A percentile compares a stretch with the other conserved stretches of the same genome.
These are phyloP conservation scores for Melipona bicolor DNA, from an alignment of 2,888 invertebrate species.

Conservation along the genomic window DNA sequence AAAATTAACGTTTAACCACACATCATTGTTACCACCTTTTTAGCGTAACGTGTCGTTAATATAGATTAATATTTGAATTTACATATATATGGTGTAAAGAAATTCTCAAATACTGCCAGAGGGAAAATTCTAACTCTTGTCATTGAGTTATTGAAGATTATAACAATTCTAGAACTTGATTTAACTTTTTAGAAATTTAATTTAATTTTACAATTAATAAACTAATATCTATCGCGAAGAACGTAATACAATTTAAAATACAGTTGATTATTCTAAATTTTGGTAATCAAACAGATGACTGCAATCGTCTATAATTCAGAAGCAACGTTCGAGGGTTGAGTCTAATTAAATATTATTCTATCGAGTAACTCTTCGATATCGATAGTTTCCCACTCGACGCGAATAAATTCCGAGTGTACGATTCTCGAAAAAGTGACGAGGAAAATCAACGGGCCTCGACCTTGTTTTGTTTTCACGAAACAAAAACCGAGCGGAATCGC, in stretches of 20 bases:
- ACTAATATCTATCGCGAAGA: neutral
- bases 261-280: no score
- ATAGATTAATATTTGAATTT: neutral
- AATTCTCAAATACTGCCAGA: rapidly evolving
- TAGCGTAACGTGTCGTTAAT: neutral
- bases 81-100: rapidly evolving
- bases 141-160: no score
- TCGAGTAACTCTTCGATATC: no score
- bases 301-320: no score
- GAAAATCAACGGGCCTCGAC: neutral
- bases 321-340: no score
- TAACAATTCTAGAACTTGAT: no score
- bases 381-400: neutral
- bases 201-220: no score
- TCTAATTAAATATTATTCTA: no score
- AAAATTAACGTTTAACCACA: no score
- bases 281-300: no score
- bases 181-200: no score
- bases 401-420: neutral
- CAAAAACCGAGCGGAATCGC: neutral
- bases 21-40: neutral
- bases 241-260: neutral
- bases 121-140: no score
- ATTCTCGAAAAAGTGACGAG: neutral
- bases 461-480: neutral